phyloP scores from a whole-genome alignment of 2,888 invertebrate genomes.

The Ptychoptera albimana region DNA sequence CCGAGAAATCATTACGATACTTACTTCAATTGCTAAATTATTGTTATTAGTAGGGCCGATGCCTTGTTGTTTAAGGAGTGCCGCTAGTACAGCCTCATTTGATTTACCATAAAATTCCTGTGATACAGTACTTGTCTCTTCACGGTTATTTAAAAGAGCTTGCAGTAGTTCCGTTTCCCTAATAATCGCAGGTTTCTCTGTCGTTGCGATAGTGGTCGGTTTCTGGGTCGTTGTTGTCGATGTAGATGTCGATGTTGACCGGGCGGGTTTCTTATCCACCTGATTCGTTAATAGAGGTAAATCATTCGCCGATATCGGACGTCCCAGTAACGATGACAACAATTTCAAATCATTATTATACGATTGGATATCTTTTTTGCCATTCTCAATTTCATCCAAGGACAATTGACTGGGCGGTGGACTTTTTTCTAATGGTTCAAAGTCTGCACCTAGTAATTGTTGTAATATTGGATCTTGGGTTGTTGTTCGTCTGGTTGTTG shows the following conservation, averaged over 20 bases:
- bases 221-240: conserved; percentile 21
- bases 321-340: conserved; percentile 16
- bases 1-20: background rate
- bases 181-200: conserved; percentile 18
- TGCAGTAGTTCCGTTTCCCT: conserved; percentile 13
- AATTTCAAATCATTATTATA: conserved; percentile 17
- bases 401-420: conserved; percentile 9
- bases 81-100: conserved; percentile 52
- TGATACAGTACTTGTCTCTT: background rate
- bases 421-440: background rate
- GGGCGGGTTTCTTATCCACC: conserved; percentile 16
- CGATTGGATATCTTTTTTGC: conserved; percentile 15
- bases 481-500: background rate
- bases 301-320: conserved; percentile 16
- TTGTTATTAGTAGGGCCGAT: conserved; percentile 45
- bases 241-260: conserved; percentile 20
- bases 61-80: conserved; percentile 52
- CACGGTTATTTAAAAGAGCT: conserved; percentile 9
- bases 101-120: conserved; percentile 36
- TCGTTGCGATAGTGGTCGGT: conserved; percentile 20
- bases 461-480: too few relatives aligned
- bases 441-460: too few relatives aligned
- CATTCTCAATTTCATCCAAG: conserved; percentile 11
- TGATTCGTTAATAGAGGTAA: conserved; percentile 13
- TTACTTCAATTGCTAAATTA: conserved; percentile 18